A percentile compares a stretch with the other conserved stretches of the same genome.
Conservation (phyloP, 2,113 vertebrate species). For the Tamias sibiricus region DNA sequence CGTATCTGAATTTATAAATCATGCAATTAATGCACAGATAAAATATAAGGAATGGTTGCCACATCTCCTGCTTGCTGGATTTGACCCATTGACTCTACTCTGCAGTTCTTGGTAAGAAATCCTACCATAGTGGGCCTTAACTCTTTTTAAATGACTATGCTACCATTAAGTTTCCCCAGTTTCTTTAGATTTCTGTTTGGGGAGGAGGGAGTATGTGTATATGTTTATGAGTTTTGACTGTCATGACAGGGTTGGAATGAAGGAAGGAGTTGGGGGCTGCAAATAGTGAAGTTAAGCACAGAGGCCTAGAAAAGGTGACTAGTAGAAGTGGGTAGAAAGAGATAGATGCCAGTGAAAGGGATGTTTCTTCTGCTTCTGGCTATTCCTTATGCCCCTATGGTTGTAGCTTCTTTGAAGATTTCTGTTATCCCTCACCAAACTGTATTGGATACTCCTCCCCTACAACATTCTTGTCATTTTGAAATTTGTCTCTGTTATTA, state of each 20-base stretch:
- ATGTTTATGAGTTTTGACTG: background rate
- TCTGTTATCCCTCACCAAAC: background rate
- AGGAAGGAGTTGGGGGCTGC: background rate
- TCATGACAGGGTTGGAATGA: background rate
- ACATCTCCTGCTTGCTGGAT: slow-evolving; percentile 91
- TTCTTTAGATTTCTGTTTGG: background rate
- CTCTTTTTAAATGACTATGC: background rate
- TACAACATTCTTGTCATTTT: background rate
- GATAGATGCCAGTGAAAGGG: background rate
- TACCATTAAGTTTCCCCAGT: background rate
- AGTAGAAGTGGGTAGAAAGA: background rate
- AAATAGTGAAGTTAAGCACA: background rate
- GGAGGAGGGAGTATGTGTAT: background rate
- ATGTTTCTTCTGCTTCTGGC: background rate
- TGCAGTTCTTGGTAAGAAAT: slow-evolving; percentile 87
- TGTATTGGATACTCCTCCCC: background rate
- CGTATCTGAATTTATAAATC: slow-evolving; percentile 79
- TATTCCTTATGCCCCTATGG: background rate
- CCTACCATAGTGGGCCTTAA: background rate
- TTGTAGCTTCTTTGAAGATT: background rate
- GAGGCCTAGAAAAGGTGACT: background rate
- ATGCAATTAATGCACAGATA: slow-evolving; percentile 63
- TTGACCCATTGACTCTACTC: slow-evolving; percentile 91
- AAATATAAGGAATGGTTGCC: slow-evolving; percentile 92
- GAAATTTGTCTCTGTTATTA: slow-evolving; percentile 15